phyloP scores from a whole-genome alignment of 2,113 vertebrate genomes.

The Sebastes fasciatus region DNA sequence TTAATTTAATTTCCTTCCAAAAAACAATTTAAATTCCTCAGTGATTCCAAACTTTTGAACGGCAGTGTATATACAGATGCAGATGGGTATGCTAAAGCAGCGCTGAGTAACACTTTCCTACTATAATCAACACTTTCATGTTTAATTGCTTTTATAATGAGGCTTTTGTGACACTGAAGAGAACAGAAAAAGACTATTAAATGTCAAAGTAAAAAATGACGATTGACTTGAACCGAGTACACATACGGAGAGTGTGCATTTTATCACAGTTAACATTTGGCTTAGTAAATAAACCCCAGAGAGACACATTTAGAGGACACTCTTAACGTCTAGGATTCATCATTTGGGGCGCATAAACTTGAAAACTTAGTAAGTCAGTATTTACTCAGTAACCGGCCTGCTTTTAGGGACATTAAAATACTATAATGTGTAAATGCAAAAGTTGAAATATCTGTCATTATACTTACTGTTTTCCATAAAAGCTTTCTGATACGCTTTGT shows the following conservation, averaged over 20 bases:
- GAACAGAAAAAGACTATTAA: background rate
- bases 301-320: conserved; percentile 33
- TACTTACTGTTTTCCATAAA: conserved; percentile 13
- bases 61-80: background rate
- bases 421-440: conserved; percentile 13
- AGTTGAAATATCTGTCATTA: conserved; percentile 28
- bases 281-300: conserved; percentile 34
- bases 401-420: conserved; percentile 33
- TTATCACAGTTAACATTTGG: conserved; percentile 15
- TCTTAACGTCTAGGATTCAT: conserved; percentile 2
- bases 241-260: background rate
- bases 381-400: background rate
- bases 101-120: background rate
- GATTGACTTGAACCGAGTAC: background rate
- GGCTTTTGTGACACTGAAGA: background rate
- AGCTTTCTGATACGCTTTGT: conserved; percentile 9
- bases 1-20: background rate
- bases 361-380: conserved; percentile 21
- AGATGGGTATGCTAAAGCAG: background rate
- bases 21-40: background rate
- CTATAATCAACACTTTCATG: background rate
- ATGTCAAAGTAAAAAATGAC: background rate
- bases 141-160: background rate
- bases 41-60: background rate
- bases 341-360: background rate